These are phyloP conservation scores for Dipodomys spectabilis DNA, from an alignment of 2,113 vertebrate species.

Conservation along the genomic window DNA sequence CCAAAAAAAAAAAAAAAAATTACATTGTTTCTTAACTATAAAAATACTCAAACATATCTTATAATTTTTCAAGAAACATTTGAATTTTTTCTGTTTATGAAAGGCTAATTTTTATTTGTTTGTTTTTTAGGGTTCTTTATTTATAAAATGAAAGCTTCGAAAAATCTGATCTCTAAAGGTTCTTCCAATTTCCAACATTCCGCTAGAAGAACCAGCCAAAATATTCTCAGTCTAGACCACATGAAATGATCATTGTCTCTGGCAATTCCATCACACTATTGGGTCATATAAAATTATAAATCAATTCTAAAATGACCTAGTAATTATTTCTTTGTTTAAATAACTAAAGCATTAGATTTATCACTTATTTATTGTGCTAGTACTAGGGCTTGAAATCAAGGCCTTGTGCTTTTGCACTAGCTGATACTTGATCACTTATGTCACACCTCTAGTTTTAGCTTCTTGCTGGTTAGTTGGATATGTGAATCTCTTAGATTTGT, in stretches of 20 bases:
- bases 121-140: constrained; percentile 4
- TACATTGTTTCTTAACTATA: too few relatives aligned
- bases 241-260: neutral
- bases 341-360: neutral
- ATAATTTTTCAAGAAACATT: constrained; percentile 25
- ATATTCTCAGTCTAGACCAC: neutral
- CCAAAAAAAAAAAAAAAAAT: too few relatives aligned
- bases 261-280: neutral
- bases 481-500: too few relatives aligned
- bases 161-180: constrained; percentile 6
- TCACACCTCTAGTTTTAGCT: too few relatives aligned
- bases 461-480: too few relatives aligned
- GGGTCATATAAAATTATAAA: constrained; percentile 32
- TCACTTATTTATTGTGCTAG: too few relatives aligned
- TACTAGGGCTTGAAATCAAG: too few relatives aligned
- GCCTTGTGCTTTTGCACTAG: too few relatives aligned
- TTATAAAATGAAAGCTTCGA: constrained; percentile 31
- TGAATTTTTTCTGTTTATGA: constrained; percentile 37
- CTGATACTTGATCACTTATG: too few relatives aligned
- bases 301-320: constrained; percentile 45
- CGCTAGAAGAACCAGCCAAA: neutral
- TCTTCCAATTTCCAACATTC: neutral
- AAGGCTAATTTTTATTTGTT: neutral
- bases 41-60: too few relatives aligned
- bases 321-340: constrained; percentile 27